phyloP scores from a whole-genome alignment of 2,888 invertebrate species.

The Drosophila merina region DNA sequence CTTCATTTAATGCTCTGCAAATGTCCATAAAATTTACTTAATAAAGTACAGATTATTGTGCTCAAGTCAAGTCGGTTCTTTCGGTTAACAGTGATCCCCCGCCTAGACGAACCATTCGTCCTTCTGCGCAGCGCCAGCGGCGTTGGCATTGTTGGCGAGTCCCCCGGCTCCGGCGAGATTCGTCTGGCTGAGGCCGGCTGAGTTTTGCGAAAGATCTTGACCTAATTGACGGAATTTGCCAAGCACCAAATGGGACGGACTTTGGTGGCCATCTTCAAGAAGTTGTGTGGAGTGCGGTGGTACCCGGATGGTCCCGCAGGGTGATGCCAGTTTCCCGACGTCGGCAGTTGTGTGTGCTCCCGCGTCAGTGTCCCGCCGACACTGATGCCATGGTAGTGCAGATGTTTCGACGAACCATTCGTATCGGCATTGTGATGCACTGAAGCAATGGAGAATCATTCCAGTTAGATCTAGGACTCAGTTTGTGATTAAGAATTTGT shows the following conservation, averaged over 20 bases:
- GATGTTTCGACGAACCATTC: conserved; percentile 88
- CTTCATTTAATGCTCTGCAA: conserved; percentile 84
- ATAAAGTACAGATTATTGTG: conserved; percentile 76
- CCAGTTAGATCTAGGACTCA: not conserved
- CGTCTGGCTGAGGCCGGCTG: conserved; percentile 77
- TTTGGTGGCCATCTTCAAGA: conserved; percentile 88
- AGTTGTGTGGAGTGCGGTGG: conserved; percentile 85
- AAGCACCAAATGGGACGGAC: conserved; percentile 97
- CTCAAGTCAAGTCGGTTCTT: conserved; percentile 63
- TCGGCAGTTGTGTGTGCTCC: conserved; percentile 86
- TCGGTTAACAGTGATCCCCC: conserved; percentile 35
- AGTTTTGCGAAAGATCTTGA: conserved; percentile 85
- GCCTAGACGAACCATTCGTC: conserved; percentile 95
- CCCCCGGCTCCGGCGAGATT: conserved; percentile 74
- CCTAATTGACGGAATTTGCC: conserved; percentile 89
- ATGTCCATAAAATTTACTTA: conserved; percentile 75
- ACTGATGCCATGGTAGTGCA: conserved; percentile 83
- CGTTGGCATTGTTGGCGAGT: conserved; percentile 82
- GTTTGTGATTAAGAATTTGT: not conserved
- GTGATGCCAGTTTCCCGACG: conserved; percentile 97
- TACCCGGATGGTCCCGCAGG: conserved; percentile 90
- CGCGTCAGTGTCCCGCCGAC: conserved; percentile 85
- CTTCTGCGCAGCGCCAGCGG: conserved; percentile 88
- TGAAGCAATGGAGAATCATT: conserved; percentile 33
- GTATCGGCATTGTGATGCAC: conserved; percentile 86